Conservation (phyloP, 2,797 vertebrate genomes). For the Cirrhinus molitorella region DNA sequence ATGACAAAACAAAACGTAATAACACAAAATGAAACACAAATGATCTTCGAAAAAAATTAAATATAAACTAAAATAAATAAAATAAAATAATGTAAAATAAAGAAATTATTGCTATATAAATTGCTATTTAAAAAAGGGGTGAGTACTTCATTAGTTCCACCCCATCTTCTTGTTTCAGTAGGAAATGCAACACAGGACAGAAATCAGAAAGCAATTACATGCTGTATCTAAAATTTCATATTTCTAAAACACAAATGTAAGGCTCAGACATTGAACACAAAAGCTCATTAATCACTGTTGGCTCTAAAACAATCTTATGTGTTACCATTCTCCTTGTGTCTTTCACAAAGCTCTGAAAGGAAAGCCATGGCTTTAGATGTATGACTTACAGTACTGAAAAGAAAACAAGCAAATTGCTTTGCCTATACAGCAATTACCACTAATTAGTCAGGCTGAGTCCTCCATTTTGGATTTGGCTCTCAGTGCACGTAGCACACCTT, state of each 20-base stretch:
- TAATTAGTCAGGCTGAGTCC: conserved; percentile 74
- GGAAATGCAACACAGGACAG: not conserved
- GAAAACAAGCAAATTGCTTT: conserved; percentile 67
- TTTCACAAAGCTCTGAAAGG: conserved; percentile 17
- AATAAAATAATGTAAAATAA: too few relatives aligned
- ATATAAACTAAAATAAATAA: too few relatives aligned
- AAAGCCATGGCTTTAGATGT: conserved; percentile 22
- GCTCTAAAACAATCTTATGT: not conserved
- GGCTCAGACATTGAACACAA: not conserved
- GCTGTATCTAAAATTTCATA: not conserved
- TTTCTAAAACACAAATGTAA: conserved; percentile 9
- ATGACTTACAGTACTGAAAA: conserved; percentile 56
- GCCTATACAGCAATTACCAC: conserved; percentile 74
- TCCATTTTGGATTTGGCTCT: conserved; percentile 62
- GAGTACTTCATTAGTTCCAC: not conserved
- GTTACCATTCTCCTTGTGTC: not conserved
- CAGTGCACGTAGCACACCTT: conserved; percentile 64
- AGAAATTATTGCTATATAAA: not conserved
- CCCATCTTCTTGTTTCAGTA: not conserved
- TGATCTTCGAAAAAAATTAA: too few relatives aligned
- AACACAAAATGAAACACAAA: too few relatives aligned
- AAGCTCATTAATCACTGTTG: not conserved
- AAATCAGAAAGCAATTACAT: not conserved
- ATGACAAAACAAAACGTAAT: too few relatives aligned
- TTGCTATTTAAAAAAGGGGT: not conserved